Percentiles rank a stretch among this genome's conserved stretches.
phyloP scores from a whole-genome alignment of 2,888 invertebrate genomes.

The Drosophila peninsularis region DNA sequence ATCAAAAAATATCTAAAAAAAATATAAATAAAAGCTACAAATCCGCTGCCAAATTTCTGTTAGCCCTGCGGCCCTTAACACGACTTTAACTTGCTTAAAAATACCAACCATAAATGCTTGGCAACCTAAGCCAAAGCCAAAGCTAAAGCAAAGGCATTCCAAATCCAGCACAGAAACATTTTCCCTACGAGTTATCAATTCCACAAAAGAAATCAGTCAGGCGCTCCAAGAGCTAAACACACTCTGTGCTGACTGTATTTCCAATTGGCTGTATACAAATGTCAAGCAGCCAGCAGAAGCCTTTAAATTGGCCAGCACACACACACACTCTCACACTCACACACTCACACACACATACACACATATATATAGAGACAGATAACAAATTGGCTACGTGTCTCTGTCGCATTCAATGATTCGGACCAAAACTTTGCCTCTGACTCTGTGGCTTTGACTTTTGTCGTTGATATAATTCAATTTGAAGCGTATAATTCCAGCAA shows the following conservation, averaged over 20 bases:
- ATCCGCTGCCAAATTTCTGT: no score
- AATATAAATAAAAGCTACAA: no score
- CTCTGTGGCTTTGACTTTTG: conserved; percentile 54
- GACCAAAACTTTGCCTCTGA: conserved; percentile 14
- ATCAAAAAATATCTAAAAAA: conserved; percentile 30
- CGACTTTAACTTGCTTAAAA: conserved; percentile 74
- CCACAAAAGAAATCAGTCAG: conserved; percentile 72
- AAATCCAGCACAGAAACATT: conserved; percentile 25
- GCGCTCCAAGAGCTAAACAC: conserved; percentile 50
- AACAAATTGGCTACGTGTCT: conserved; percentile 68
- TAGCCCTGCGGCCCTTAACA: conserved; percentile 46
- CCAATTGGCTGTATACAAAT: conserved; percentile 47
- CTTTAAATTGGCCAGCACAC: conserved; percentile 40
- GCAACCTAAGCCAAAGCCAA: conserved; percentile 21
- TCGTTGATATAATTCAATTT: conserved; percentile 73
- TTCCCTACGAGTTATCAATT: conserved; percentile 62
- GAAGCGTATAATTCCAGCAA: conserved; percentile 29
- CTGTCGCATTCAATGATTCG: conserved; percentile 20
- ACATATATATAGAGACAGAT: conserved; percentile 12
- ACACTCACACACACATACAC: no score
- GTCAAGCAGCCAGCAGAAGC: conserved; percentile 51
- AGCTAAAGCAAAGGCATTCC: conserved; percentile 56
- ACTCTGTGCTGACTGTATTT: conserved; percentile 43
- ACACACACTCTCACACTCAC: no score
- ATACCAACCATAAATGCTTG: conserved; percentile 27